Conservation (phyloP, 2,888 invertebrate species). For the Meteorus cinctellus region DNA sequence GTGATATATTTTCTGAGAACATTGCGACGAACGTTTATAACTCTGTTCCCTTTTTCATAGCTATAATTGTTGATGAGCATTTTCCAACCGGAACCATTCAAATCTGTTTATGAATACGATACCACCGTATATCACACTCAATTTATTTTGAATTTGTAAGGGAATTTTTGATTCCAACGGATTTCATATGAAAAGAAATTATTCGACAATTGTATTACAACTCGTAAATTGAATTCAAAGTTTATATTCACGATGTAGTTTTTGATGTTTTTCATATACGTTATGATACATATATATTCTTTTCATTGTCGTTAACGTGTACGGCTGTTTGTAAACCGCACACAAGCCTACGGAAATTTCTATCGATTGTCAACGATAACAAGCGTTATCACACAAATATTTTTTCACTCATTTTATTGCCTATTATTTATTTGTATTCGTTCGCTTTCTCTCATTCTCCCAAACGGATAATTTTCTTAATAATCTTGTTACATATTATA, state of each 20-base stretch:
- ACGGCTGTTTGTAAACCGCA: background rate
- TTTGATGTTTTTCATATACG: background rate
- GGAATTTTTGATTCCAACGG: no score
- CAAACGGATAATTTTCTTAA: background rate
- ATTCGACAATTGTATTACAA: no score
- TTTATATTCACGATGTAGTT: background rate
- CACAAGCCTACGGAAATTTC: conserved; percentile 1
- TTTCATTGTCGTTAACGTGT: background rate
- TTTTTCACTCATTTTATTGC: background rate
- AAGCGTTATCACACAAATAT: conserved; percentile 5
- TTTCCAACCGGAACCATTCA: no score
- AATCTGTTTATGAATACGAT: no score
- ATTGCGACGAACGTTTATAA: no score
- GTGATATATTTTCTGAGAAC: no score
- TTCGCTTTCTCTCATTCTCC: background rate
- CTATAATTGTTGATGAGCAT: no score
- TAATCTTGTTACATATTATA: background rate
- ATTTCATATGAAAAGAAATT: no score
- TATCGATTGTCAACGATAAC: background rate
- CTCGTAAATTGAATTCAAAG: background rate
- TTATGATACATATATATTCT: background rate
- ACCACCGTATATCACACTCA: no score
- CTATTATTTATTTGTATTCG: background rate
- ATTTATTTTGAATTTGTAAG: no score
- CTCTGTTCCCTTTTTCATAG: no score